A percentile compares a stretch with the other conserved stretches of the same genome.
Conservation (phyloP, 2,797 vertebrate species). For the Lacerta agilis region DNA sequence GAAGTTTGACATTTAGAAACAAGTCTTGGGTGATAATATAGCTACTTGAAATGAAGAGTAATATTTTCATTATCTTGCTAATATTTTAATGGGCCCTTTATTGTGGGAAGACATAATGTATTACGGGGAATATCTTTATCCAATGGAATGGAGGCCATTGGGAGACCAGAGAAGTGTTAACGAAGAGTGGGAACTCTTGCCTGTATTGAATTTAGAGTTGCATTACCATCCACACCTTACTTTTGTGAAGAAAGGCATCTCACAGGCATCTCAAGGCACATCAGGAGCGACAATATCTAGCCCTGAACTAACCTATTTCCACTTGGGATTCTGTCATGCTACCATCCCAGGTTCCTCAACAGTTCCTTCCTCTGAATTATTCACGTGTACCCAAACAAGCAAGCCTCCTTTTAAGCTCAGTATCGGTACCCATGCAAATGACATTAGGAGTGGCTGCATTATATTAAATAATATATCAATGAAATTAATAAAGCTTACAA, state of each 20-base stretch:
- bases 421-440: slow-evolving; percentile 22
- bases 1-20: slow-evolving; percentile 45
- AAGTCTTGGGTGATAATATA: slow-evolving; percentile 21
- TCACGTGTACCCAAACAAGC: too few relatives aligned
- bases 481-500: slow-evolving; percentile 74
- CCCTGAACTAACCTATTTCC: too few relatives aligned
- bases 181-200: not conserved
- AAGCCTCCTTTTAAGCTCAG: slow-evolving; percentile 13
- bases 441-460: slow-evolving; percentile 72
- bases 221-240: not conserved
- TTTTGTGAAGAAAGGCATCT: not conserved
- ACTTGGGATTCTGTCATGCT: too few relatives aligned
- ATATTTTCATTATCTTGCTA: slow-evolving; percentile 61
- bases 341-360: too few relatives aligned
- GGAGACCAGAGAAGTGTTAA: not conserved
- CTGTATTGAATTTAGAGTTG: not conserved
- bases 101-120: not conserved
- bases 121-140: not conserved
- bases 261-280: too few relatives aligned
- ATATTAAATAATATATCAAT: slow-evolving; percentile 73
- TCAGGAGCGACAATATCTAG: too few relatives aligned
- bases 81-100: slow-evolving; percentile 24
- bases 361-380: not conserved
- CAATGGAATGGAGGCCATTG: not conserved
- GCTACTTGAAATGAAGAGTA: slow-evolving; percentile 56